These are phyloP conservation scores for Mobula hypostoma DNA, from an alignment of 2,113 vertebrate species.

Conservation along the genomic window DNA sequence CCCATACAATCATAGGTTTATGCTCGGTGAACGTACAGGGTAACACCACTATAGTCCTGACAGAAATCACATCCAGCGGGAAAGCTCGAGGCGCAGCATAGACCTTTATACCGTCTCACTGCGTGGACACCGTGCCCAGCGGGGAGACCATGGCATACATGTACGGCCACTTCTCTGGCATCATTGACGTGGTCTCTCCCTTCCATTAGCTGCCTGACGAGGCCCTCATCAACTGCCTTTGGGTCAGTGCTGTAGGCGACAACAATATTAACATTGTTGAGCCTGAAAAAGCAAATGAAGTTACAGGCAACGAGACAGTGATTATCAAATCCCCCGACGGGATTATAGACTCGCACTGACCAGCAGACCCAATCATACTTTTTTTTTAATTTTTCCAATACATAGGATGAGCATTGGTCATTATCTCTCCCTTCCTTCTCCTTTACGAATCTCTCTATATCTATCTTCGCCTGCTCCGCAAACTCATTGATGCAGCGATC, in stretches of 20 bases:
- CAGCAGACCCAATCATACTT: constrained; percentile 67
- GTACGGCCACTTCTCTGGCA: too few relatives aligned
- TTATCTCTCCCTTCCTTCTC: constrained; percentile 46
- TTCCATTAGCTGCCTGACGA: neutral
- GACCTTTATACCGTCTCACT: too few relatives aligned
- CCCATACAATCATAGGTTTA: too few relatives aligned
- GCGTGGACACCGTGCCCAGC: too few relatives aligned
- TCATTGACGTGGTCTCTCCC: too few relatives aligned
- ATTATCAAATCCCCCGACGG: constrained; percentile 56
- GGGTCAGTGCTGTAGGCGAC: neutral
- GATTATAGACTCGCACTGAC: constrained; percentile 60
- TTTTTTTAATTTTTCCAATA: constrained; percentile 53
- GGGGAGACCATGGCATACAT: too few relatives aligned
- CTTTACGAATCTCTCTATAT: constrained; percentile 50
- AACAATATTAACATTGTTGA: constrained; percentile 49
- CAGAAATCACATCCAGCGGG: too few relatives aligned
- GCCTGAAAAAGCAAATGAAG: constrained; percentile 56
- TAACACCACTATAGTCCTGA: too few relatives aligned
- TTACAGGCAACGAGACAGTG: constrained; percentile 50
- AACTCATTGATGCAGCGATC: constrained; percentile 54
- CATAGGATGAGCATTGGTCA: constrained; percentile 44
- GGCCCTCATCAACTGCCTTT: neutral
- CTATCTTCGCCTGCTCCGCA: constrained; percentile 54
- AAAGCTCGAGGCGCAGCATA: too few relatives aligned
- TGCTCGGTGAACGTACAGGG: too few relatives aligned